Evolutionary conservation across 2,113 vertebrate species (phyloP), one percentile per base, ranked within the genome.

Genomic region (Eidolon helvum): DNA sequence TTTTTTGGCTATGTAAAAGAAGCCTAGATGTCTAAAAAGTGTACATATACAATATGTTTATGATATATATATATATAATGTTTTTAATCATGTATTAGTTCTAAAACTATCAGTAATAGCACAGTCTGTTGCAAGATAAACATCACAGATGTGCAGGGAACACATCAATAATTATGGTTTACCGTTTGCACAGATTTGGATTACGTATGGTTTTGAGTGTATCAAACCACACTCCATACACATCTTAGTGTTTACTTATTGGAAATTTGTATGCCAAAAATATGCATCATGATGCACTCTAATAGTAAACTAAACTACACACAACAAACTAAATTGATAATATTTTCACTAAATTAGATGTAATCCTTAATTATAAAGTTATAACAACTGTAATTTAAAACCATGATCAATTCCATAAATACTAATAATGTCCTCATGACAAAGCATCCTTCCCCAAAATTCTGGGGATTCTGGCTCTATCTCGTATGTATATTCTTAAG

Each of bases 281-380:
- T 93, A 75, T 71, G 4, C 19, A 53, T 93, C 78, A 43, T 8
- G 48, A 1, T 84, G 55, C 11, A 80, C 33, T 82, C 38, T n/a
- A 92, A 88, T 40, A 18, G 22, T 48, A 66, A 92, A 75, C 84
- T 68, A 65, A 79, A 48, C 10, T 65, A 16, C 30, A 48, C 26
- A n/a, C 18, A 87, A 50, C 43, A 88, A 88, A 55, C 55, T 63
- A 55, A 94, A 57, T 28, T 57, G 33, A 38, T 95, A 59, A 45
- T 45, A n/a, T 22, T 83, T 21, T 61, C 16, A 80, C 22, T 72
- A 80, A 55, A 61, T 48, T 80, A 87, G 30, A 59, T 50, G 15
- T 79, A 35, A 65, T 90, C 86, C 86, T 55, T 85, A 71, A 21
- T 84, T 77, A 78, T 71, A 93, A 96, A 86, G 35, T 21, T 72